Conservation (phyloP, 1,140 invertebrate species). For the Linepithema humile region DNA sequence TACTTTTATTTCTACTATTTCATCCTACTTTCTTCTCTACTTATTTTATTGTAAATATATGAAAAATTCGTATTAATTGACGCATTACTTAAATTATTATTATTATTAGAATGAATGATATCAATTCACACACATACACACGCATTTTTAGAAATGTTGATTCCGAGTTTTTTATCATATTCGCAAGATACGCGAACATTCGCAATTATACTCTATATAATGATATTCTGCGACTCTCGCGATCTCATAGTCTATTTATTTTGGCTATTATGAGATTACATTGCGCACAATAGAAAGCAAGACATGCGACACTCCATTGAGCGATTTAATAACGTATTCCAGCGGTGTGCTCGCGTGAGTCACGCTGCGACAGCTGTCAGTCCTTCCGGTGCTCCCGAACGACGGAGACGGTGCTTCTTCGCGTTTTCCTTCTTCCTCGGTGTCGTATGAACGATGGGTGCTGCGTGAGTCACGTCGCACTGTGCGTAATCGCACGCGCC, state of each 20-base stretch:
- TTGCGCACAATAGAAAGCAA: neutral
- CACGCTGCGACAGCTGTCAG: slow-evolving; percentile 32
- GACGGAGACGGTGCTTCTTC: slow-evolving; percentile 35
- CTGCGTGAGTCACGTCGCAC: slow-evolving; percentile 31
- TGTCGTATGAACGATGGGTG: neutral
- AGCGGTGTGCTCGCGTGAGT: slow-evolving; percentile 36
- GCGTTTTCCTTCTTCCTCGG: slow-evolving; percentile 7
- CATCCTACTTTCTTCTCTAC: neutral
- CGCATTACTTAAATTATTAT: no score
- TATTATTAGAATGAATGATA: neutral
- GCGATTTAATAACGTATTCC: slow-evolving; percentile 42
- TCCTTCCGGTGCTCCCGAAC: slow-evolving; percentile 34
- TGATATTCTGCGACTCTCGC: neutral
- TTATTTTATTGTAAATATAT: neutral
- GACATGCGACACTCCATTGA: slow-evolving; percentile 5
- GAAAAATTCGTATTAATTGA: no score
- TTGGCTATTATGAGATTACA: neutral
- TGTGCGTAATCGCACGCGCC: slow-evolving; percentile 40
- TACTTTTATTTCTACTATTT: neutral
- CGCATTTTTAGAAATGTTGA: neutral
- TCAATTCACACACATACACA: neutral
- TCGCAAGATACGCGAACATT: neutral
- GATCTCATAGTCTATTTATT: neutral
- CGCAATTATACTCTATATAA: neutral
- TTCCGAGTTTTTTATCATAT: neutral